Percentiles rank a stretch among this genome's conserved stretches.
phyloP scores from a whole-genome alignment of 2,888 invertebrate genomes.

The Aquatica leii region DNA sequence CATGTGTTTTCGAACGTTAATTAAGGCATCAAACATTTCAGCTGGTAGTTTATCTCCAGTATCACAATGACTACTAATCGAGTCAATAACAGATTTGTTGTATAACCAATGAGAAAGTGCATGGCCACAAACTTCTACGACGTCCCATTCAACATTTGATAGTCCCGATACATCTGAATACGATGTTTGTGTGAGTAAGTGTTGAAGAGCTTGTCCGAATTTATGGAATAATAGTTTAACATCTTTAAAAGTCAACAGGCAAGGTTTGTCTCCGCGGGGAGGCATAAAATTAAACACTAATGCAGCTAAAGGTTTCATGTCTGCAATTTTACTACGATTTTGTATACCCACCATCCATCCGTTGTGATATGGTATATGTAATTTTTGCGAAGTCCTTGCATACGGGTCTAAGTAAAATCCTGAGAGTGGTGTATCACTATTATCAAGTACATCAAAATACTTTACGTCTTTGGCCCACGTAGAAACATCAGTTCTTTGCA shows the following conservation, averaged over 20 bases:
- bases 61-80: slow-evolving; percentile 77
- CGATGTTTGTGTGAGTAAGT: slow-evolving; percentile 81
- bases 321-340: slow-evolving; percentile 71
- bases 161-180: slow-evolving; percentile 87
- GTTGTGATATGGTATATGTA: slow-evolving; percentile 66
- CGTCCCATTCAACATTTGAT: slow-evolving; percentile 94
- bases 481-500: slow-evolving; percentile 70
- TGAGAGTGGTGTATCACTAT: slow-evolving; percentile 72
- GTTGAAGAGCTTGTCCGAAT: slow-evolving; percentile 89
- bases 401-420: slow-evolving; percentile 89
- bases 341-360: slow-evolving; percentile 84
- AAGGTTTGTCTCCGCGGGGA: slow-evolving; percentile 69
- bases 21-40: slow-evolving; percentile 70
- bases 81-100: slow-evolving; percentile 65
- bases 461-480: slow-evolving; percentile 89
- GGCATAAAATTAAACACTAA: slow-evolving; percentile 84
- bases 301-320: slow-evolving; percentile 77
- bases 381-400: slow-evolving; percentile 71
- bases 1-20: slow-evolving; percentile 75
- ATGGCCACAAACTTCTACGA: slow-evolving; percentile 82
- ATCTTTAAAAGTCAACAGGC: slow-evolving; percentile 78
- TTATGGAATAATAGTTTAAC: slow-evolving; percentile 80
- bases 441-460: slow-evolving; percentile 82
- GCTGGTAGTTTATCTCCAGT: slow-evolving; percentile 76
- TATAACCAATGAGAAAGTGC: slow-evolving; percentile 85